A percentile compares a stretch with the other conserved stretches of the same genome.
Evolutionary conservation across 2,113 vertebrate genomes (phyloP).

Genomic region (Arothron firmamentum): DNA sequence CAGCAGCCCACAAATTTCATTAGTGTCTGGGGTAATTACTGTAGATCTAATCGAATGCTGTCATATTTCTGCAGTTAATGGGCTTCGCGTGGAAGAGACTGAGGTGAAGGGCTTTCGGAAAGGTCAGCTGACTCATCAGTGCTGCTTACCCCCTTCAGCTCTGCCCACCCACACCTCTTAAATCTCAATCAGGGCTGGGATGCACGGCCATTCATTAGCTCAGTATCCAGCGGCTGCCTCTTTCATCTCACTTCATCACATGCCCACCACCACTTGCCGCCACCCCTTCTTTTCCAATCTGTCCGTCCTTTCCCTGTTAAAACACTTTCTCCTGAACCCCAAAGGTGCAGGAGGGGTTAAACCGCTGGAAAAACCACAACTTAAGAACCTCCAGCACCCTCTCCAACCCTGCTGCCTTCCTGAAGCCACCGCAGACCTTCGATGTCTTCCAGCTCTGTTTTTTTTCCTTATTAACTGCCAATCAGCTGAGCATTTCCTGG

Average conservation of each 20-base stretch:
- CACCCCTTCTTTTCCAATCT: constrained; percentile 8
- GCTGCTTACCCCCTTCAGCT: constrained; percentile 52
- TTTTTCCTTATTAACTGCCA: constrained; percentile 29
- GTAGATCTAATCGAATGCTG: constrained; percentile 46
- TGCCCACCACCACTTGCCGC: constrained; percentile 9
- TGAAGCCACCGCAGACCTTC: constrained; percentile 26
- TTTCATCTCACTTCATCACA: constrained; percentile 42
- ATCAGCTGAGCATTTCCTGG: constrained; percentile 41
- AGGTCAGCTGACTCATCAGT: constrained; percentile 61
- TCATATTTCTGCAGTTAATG: constrained; percentile 51
- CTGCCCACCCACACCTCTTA: constrained; percentile 57
- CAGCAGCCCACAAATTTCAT: constrained; percentile 39
- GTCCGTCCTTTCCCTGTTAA: constrained; percentile 9
- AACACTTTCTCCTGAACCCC: constrained; percentile 16
- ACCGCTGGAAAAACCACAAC: constrained; percentile 10
- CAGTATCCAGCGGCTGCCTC: constrained; percentile 45
- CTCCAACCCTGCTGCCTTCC: constrained; percentile 10
- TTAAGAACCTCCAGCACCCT: neutral
- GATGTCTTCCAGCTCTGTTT: constrained; percentile 23
- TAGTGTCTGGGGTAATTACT: constrained; percentile 41
- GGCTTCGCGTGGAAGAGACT: constrained; percentile 32
- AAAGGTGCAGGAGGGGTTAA: constrained; percentile 23
- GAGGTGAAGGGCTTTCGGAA: constrained; percentile 56
- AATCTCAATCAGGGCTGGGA: constrained; percentile 62
- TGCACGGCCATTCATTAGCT: constrained; percentile 59